Base-by-base conservation (phyloP, 37 sponge, comb jelly and placozoan genomes). In the Lycopodina hypogea region DNA sequence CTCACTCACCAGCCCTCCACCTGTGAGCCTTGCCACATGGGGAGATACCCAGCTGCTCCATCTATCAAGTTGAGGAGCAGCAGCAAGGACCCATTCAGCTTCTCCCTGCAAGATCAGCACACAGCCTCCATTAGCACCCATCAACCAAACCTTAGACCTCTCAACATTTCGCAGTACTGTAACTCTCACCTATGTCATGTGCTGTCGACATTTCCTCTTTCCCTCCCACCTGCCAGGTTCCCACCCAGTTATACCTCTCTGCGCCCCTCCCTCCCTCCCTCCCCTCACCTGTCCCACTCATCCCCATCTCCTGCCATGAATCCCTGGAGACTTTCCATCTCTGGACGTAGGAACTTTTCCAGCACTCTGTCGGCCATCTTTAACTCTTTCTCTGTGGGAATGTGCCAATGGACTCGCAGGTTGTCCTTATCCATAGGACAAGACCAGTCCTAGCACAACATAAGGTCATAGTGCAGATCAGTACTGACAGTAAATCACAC, bases 361-460 rank as follows among this genome's bases (percentile, higher is more conserved):
- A 95, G 78, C 3, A 95, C 34, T 14, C 55, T 60, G 33, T 92
- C 86, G 19, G 62, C 87, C 48, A 86, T 24, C 39, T 78, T 48
- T n/a, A 92, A 40, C 53, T 95, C 92, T 14, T 77, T 70, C 23
- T 8, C 23, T 15, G 50, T 45, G 56, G 96, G 93, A 4, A 78
- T 75, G 42, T 95, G 90, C 96, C 96, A 95, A 29, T 78, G 11
- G 29, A 92, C 51, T 1, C 50, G 28, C 51, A 89, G 9, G 19
- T 92, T 41, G 14, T 88, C 18, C 17, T 78, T 50, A 34, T 83
- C 77, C 19, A 74, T 74, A 34, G 81, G 53, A 8, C 11, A 26
- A 0, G 87, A 83, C 94, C 94, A 93, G 36, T 93, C 94, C 94
- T 92, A 53, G 1, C 26, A 18, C 6, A 9, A 4, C 23, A 53